Percentiles rank a stretch among this genome's conserved stretches.
phyloP scores from a whole-genome alignment of 2,797 vertebrate species.

The Zonotrichia albicollis region DNA sequence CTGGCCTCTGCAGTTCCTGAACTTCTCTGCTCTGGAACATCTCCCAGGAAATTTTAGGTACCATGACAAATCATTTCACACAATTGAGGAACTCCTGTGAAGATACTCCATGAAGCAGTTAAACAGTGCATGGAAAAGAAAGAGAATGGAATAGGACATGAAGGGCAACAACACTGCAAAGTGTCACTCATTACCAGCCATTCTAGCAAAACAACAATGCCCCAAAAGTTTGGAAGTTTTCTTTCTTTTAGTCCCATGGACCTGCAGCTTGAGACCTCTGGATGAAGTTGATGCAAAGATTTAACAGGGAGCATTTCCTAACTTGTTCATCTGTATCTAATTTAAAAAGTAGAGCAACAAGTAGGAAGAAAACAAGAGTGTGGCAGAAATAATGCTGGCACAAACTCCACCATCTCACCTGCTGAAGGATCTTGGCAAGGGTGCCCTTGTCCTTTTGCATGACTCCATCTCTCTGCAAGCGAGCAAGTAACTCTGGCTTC shows the following conservation, averaged over 20 bases:
- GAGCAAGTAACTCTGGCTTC: slow-evolving; percentile 89
- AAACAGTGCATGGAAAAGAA: not conserved
- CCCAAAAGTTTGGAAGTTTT: not conserved
- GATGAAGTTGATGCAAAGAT: not conserved
- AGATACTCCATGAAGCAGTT: not conserved
- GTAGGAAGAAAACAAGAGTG: not conserved
- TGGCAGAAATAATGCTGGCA: not conserved
- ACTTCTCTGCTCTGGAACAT: not conserved
- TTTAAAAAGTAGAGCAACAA: not conserved
- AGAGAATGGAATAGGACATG: not conserved
- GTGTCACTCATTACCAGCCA: too few relatives aligned
- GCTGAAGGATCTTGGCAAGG: slow-evolving; percentile 85
- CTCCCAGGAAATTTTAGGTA: not conserved
- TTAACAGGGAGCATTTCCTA: not conserved
- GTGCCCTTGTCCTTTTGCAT: slow-evolving; percentile 90
- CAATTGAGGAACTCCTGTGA: not conserved
- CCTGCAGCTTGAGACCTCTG: not conserved
- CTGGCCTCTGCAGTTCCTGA: too few relatives aligned
- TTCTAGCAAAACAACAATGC: not conserved
- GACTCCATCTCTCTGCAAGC: slow-evolving; percentile 89
- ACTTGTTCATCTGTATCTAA: not conserved
- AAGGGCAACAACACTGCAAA: not conserved
- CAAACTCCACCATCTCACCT: slow-evolving; percentile 74
- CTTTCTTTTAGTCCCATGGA: not conserved
- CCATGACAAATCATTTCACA: too few relatives aligned